phyloP scores from a whole-genome alignment of 2,888 invertebrate genomes.

The Anarsia innoxiella region DNA sequence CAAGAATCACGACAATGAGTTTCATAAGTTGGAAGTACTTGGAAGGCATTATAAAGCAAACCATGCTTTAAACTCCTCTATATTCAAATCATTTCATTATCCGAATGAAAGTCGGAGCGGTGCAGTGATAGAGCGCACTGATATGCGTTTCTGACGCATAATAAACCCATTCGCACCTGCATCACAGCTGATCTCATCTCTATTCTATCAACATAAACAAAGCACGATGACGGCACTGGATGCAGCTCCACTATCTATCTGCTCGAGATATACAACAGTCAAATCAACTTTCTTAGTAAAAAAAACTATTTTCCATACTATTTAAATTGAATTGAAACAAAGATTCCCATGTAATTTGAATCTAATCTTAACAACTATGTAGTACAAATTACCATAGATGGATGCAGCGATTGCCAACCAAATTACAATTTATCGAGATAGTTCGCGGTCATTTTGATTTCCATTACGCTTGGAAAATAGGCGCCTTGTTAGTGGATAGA shows the following conservation, averaged over 20 bases:
- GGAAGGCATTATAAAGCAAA: no score
- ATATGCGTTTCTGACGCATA: conserved; percentile 14
- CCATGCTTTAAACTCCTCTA: no score
- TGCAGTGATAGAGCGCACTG: background rate
- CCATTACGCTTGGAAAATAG: conserved; percentile 38
- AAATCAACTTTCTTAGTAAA: conserved; percentile 1
- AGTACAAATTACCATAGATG: conserved; percentile 40
- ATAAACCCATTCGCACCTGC: conserved; percentile 32
- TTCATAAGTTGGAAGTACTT: no score
- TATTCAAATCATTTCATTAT: background rate
- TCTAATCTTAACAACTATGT: conserved; percentile 24
- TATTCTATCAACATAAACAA: conserved; percentile 31
- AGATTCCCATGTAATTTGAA: conserved; percentile 22
- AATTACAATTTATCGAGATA: conserved; percentile 50
- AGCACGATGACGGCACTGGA: conserved; percentile 15
- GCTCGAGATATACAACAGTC: background rate
- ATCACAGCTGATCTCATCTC: conserved; percentile 29
- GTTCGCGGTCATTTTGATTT: conserved; percentile 32
- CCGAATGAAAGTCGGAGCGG: background rate
- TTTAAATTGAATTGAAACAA: conserved; percentile 23
- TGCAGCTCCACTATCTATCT: conserved; percentile 11
- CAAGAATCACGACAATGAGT: no score
- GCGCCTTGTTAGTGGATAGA: conserved; percentile 28
- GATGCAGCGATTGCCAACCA: conserved; percentile 40
- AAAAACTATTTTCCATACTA: conserved; percentile 19